These are phyloP conservation scores for Burhinus oedicnemus DNA, from an alignment of 2,113 vertebrate genomes.

Conservation along the genomic window DNA sequence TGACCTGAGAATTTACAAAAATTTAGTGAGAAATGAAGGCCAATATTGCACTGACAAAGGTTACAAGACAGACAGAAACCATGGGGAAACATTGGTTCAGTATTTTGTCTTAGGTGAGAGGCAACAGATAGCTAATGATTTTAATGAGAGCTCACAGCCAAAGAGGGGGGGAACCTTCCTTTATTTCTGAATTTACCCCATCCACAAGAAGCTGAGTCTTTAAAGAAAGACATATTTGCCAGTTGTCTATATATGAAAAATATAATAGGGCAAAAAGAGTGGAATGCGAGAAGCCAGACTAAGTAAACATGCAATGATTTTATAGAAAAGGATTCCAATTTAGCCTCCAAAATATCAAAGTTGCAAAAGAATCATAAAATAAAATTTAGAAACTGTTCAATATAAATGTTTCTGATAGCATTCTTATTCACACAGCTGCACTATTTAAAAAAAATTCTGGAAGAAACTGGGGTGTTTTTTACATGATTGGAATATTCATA, in stretches of 20 bases:
- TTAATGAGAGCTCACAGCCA: background rate
- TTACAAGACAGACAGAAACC: background rate
- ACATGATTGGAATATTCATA: slow-evolving; percentile 47
- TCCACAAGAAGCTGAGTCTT: background rate
- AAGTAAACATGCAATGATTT: background rate
- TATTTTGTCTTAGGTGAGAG: background rate
- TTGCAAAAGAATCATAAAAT: background rate
- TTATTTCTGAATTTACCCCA: background rate
- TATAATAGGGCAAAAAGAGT: background rate
- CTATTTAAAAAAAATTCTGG: slow-evolving; percentile 3
- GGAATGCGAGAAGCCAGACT: background rate
- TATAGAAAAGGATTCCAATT: background rate
- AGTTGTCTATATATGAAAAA: background rate
- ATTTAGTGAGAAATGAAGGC: background rate
- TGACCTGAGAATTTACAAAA: background rate
- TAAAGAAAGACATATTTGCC: background rate
- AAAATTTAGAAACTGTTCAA: background rate
- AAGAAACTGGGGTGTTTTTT: slow-evolving; percentile 4
- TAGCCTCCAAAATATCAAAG: background rate
- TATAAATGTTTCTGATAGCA: background rate
- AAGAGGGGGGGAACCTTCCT: background rate
- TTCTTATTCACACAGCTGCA: slow-evolving; percentile 13
- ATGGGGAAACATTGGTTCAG: background rate
- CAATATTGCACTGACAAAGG: background rate
- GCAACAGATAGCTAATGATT: background rate